These are phyloP conservation scores for Aptenodytes forsteri DNA, from an alignment of 2,113 vertebrate species.

Conservation along the genomic window DNA sequence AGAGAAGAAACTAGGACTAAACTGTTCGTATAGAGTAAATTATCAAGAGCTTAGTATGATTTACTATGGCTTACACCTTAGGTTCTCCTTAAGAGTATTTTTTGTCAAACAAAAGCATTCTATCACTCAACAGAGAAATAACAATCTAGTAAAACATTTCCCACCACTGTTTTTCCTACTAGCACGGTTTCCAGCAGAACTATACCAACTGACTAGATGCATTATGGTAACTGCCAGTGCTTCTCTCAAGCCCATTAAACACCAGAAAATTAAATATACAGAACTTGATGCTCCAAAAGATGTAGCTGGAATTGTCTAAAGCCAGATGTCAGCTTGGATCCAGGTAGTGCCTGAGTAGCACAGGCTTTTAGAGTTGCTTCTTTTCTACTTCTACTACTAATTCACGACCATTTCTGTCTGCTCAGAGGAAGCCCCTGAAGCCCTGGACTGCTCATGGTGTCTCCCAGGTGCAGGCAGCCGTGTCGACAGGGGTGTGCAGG, in stretches of 20 bases:
- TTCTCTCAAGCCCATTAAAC: background rate
- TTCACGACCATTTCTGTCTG: background rate
- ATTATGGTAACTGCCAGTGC: background rate
- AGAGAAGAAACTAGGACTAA: background rate
- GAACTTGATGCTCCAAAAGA: background rate
- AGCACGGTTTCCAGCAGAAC: background rate
- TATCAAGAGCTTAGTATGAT: background rate
- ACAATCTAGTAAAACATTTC: background rate
- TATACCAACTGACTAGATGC: background rate
- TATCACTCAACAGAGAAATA: background rate
- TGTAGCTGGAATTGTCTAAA: background rate
- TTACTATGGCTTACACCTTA: background rate
- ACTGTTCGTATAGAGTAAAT: background rate
- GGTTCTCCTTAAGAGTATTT: background rate
- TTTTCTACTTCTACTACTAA: background rate
- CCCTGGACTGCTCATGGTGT: rapidly evolving
- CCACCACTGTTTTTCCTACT: background rate
- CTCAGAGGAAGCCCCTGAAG: background rate
- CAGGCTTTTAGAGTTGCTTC: background rate
- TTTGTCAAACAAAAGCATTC: background rate
- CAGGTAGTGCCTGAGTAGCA: background rate
- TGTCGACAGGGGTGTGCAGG: background rate
- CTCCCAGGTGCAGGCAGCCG: background rate
- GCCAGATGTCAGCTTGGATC: background rate
- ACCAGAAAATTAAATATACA: background rate